These are phyloP conservation scores for Xiphophorus birchmanni DNA, from an alignment of 2,797 vertebrate genomes.

Conservation along the genomic window DNA sequence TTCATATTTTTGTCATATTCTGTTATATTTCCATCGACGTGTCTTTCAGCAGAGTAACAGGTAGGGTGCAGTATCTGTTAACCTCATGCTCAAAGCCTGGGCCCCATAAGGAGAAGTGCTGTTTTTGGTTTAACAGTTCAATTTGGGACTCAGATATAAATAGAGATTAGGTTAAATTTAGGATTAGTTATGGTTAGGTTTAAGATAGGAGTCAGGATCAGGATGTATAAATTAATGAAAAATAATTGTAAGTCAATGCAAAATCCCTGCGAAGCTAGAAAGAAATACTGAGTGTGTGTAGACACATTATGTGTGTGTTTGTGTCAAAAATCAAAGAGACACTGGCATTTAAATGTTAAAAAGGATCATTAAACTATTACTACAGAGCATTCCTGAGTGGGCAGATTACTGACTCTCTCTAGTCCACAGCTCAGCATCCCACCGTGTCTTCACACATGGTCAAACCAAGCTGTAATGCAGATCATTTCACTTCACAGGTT, in stretches of 20 bases:
- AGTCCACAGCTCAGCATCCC: neutral
- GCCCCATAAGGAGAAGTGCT: neutral
- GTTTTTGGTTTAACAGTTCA: neutral
- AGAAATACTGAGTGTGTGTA: neutral
- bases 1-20: neutral
- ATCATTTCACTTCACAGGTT: constrained; percentile 1
- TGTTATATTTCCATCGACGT: neutral
- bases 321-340: neutral
- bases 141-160: neutral
- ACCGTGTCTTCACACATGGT: neutral
- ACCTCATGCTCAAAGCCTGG: neutral
- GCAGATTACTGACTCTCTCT: neutral
- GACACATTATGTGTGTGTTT: neutral
- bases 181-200: no score
- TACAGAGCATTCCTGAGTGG: neutral
- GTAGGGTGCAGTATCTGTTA: neutral
- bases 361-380: constrained; percentile 1
- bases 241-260: no score
- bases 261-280: no score
- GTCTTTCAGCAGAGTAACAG: neutral
- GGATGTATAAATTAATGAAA: no score
- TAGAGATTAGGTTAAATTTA: no score
- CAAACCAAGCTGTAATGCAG: neutral
- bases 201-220: no score
- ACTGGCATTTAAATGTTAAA: neutral